Evolutionary conservation across 2,888 invertebrate species (phyloP), one percentile per base, ranked within the genome.

Genomic region (Teinopalpus imperialis): DNA sequence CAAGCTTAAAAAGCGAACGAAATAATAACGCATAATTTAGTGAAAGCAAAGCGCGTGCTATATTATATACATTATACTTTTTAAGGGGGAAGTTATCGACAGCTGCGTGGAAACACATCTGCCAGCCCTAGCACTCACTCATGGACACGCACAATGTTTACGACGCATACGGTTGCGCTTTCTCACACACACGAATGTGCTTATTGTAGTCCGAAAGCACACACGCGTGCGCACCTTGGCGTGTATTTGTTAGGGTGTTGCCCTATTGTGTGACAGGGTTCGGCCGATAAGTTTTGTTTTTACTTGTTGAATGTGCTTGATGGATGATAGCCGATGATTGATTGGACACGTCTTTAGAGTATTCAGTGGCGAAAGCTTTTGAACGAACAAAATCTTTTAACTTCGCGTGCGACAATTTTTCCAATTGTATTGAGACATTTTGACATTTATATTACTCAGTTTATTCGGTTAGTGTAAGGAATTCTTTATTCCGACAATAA

Each of bases 221-320:
- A 55, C 60, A 60, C 48, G 35, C 53, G 53, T 53, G 56, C 61
- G 46, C 68, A 70, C 71, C 69, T 72, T 67, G 64, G 13, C 37
- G 29, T 63, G 51, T 56, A 59, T 56, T 53, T 52, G 57, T 66
- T 32, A 71, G 80, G 80, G 79, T 74, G 81, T 69, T 72, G 66
- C 73, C 69, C 74, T 65, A 77, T 78, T 78, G 68, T 56, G 54
- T 50, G 47, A 47, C 50, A 79, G 79, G 76, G 74, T 60, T 70
- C 66, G 57, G 48, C 53, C 74, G 79, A 78, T 79, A 81, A 74
- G 65, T 81, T 83, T 85, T 83, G 86, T 87, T 87, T 85, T 86
- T 85, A 88, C 87, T 86, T 88, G 87, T 88, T 88, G 87, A 85
- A 82, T 80, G 73, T 72, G 62, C 63, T 77, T 86, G 86, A 87